Evolutionary conservation across 2,888 invertebrate genomes (phyloP).

Genomic region (Arrhopalites spinosus): DNA sequence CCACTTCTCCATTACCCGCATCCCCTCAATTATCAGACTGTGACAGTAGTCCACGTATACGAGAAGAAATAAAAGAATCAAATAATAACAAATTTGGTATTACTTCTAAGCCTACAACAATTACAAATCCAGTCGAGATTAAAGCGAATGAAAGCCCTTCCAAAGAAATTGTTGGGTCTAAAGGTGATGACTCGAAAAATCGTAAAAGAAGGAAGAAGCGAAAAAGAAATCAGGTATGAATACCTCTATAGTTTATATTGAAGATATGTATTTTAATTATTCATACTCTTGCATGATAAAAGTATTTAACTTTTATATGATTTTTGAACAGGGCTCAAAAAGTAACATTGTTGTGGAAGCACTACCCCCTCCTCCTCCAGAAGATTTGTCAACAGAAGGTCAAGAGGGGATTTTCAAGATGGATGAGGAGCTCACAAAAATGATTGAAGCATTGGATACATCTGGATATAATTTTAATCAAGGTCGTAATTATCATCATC

Average conservation of each 20-base stretch:
- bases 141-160: too few species aligned
- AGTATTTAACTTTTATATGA: neutral
- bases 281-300: too few species aligned
- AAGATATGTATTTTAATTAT: neutral
- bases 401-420: constrained; percentile 54
- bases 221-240: constrained; percentile 54
- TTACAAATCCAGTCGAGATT: neutral
- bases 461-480: constrained; percentile 39
- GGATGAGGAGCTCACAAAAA: constrained; percentile 62
- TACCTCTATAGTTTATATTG: neutral
- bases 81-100: constrained; percentile 16
- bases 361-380: constrained; percentile 59
- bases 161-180: neutral
- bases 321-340: constrained; percentile 48
- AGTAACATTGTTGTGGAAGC: constrained; percentile 49
- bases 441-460: constrained; percentile 59
- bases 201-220: constrained; percentile 51
- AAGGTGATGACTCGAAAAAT: constrained; percentile 46
- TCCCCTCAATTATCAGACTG: constrained; percentile 49
- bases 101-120: neutral
- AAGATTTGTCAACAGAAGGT: constrained; percentile 53
- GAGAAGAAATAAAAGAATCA: constrained; percentile 17
- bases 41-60: constrained; percentile 17
- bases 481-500: constrained; percentile 51
- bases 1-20: constrained; percentile 92